These are phyloP conservation scores for Zaprionus tsacasi DNA, from an alignment of 1,140 invertebrate species.

Conservation along the genomic window DNA sequence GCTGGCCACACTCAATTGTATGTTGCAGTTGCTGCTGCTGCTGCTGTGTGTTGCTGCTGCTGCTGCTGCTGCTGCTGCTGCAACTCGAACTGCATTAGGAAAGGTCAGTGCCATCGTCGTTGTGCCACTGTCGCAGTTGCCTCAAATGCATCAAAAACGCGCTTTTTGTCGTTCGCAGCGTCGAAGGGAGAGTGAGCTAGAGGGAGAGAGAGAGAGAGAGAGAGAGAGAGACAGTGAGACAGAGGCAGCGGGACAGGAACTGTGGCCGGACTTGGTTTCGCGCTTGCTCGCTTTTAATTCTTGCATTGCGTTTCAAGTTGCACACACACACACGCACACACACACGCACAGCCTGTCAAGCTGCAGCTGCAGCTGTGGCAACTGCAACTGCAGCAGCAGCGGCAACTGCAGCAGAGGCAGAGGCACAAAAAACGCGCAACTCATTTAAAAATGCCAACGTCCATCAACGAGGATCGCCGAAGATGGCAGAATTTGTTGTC, in stretches of 20 bases:
- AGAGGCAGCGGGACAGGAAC: constrained; percentile 7
- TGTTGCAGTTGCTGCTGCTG: constrained; percentile 12
- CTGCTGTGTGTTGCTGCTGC: constrained; percentile 8
- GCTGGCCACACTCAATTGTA: constrained; percentile 29
- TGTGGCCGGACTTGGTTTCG: constrained; percentile 58
- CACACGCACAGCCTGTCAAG: constrained; percentile 32
- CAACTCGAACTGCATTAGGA: constrained; percentile 78
- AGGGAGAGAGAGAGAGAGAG: neutral
- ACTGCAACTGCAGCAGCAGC: constrained; percentile 21
- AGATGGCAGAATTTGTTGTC: constrained; percentile 82
- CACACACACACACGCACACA: constrained; percentile 56
- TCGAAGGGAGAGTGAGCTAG: neutral
- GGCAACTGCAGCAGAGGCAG: constrained; percentile 10
- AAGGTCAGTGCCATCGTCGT: constrained; percentile 75
- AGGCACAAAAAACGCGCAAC: constrained; percentile 76
- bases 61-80: constrained; percentile 18
- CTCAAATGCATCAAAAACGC: constrained; percentile 80
- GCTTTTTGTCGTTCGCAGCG: constrained; percentile 66
- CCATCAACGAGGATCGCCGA: constrained; percentile 81
- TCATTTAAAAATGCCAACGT: constrained; percentile 83
- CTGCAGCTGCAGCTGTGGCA: constrained; percentile 29
- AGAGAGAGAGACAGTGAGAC: neutral
- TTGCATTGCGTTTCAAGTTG: constrained; percentile 81
- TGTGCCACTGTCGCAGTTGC: constrained; percentile 53
- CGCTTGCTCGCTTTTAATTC: constrained; percentile 81